Conservation (phyloP, 2,113 vertebrate species). For the Scolopax mira region DNA sequence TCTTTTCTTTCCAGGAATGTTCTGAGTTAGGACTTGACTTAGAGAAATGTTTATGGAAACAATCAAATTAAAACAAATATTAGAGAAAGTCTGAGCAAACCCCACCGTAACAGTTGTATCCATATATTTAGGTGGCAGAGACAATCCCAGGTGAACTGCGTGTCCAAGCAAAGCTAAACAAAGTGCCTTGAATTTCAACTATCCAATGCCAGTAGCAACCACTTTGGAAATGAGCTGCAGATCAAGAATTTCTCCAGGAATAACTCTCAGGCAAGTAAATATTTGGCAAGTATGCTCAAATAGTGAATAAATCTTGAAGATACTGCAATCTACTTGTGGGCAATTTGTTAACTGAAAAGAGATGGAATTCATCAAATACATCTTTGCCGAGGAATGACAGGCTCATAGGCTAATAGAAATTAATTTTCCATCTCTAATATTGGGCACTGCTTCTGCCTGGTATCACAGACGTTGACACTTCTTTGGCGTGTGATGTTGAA, state of each 20-base stretch:
- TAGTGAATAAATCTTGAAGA: not conserved
- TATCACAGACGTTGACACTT: slow-evolving; percentile 16
- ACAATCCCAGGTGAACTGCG: not conserved
- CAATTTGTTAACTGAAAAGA: slow-evolving; percentile 28
- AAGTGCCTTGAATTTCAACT: not conserved
- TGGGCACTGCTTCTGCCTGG: not conserved
- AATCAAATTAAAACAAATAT: not conserved
- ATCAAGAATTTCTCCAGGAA: slow-evolving; percentile 16
- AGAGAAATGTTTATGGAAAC: not conserved
- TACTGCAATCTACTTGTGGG: not conserved
- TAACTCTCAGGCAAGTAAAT: slow-evolving; percentile 25
- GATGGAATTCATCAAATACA: not conserved
- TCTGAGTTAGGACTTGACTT: not conserved
- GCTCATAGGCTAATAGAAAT: slow-evolving; percentile 5
- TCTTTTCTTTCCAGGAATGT: not conserved
- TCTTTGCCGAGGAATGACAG: slow-evolving; percentile 16
- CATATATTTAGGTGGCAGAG: not conserved
- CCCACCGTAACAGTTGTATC: not conserved
- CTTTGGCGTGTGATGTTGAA: not conserved
- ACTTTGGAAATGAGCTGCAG: not conserved
- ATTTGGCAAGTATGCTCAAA: slow-evolving; percentile 28
- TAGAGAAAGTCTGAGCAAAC: not conserved
- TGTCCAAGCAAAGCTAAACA: not conserved
- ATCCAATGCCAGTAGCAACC: not conserved
- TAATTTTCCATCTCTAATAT: slow-evolving; percentile 34